Evolutionary conservation across 37 sponge, comb jelly and placozoan species (phyloP), one percentile per base, ranked within the genome.

Genomic region (Hexactinellida sp.): DNA sequence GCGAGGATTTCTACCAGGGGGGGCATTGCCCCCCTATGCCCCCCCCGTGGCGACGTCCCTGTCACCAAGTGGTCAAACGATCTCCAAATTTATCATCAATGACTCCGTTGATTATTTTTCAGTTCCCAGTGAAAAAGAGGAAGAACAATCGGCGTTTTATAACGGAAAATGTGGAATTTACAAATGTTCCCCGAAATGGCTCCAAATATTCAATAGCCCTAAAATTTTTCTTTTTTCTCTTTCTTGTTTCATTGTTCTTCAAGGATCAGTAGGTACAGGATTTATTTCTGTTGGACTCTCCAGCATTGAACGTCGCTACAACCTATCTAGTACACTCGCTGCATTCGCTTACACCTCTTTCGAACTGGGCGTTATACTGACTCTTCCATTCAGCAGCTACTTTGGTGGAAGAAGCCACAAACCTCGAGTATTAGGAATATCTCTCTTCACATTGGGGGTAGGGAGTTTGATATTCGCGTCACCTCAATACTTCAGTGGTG

Each of bases 381-480:
- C 85, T 55, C 91, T 95, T 39, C 82, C 92, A 19, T 87, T 92
- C 63, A 89, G 91, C 84, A 89, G 90, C 87, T 92, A 95, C 85
- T 91, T 92, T 83, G 92, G 95, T 38, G 88, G 89, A 23, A 84
- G 83, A 19, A 55, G 85, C 0, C 90, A 95, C 89, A 95, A 95
- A 36, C 95, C 95, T 13, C 82, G 89, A 63, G 88, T 87, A 83
- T 85, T 95, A 0, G 95, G 95, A 24, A 24, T 87, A 36, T 91
- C 90, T 0, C 84, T 84, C 54, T n/a, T 88, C 19, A 55, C 84
- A 63, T 24, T 88, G 54, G 76, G 76, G 13, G 76, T 63, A 63
- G 76, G 94, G 9, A 38, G 89, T 36, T 82, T 92, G 23, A n/a
- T 94, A 0, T 92, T 92, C 83, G 86, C 94, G 36, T 37, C 86